Evolutionary conservation across 2,113 vertebrate genomes (phyloP).

Genomic region (Platysternon megacephalum): DNA sequence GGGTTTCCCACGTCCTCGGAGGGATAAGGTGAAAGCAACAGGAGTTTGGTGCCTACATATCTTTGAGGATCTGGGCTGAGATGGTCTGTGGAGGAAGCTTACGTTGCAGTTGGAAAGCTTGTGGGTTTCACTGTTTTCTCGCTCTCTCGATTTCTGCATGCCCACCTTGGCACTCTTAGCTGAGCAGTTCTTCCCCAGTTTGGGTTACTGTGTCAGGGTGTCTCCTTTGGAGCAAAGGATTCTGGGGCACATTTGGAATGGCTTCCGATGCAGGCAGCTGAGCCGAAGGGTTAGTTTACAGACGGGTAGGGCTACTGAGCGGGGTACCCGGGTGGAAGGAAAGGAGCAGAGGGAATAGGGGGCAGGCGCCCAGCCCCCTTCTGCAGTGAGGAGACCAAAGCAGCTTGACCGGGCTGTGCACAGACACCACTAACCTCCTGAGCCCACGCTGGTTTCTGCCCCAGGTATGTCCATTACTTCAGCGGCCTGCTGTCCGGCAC

Average conservation of each 20-base stretch:
- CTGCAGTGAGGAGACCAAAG: neutral
- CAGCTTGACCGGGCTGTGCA: neutral
- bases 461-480: conserved; percentile 98
- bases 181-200: neutral
- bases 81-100: neutral
- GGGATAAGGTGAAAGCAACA: too few relatives aligned
- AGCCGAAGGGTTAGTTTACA: neutral
- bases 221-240: neutral
- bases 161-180: too few relatives aligned
- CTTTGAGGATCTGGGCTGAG: neutral
- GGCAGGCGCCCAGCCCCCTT: neutral
- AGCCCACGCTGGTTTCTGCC: neutral
- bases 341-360: neutral
- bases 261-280: too few relatives aligned
- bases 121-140: too few relatives aligned
- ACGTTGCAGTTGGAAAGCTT: neutral
- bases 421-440: neutral
- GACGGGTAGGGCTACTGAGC: too few relatives aligned
- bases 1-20: neutral
- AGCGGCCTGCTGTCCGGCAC: conserved; percentile 94
- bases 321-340: neutral
- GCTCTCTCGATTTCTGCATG: too few relatives aligned
- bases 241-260: neutral
- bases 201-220: neutral
- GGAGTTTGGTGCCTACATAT: too few relatives aligned